Conservation (phyloP, 1,140 invertebrate species). For the Bombus pyrosoma region DNA sequence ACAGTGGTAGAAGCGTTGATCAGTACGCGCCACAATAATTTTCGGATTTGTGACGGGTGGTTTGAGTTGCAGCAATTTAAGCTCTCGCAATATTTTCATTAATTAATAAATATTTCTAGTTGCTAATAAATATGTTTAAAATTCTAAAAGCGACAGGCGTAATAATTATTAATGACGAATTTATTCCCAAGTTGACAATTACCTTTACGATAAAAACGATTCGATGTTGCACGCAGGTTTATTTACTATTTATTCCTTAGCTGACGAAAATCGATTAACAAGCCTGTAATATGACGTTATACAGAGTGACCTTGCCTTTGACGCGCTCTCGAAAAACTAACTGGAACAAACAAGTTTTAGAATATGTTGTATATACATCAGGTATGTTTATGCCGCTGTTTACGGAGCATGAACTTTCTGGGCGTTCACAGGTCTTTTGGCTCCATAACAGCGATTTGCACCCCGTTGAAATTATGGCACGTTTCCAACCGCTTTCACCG, state of each 20-base stretch:
- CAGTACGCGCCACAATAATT: neutral
- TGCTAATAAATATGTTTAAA: neutral
- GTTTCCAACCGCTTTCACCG: slow-evolving; percentile 52
- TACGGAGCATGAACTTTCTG: neutral
- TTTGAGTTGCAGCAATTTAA: neutral
- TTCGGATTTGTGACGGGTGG: neutral
- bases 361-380: neutral
- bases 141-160: neutral
- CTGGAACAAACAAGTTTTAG: neutral
- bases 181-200: neutral
- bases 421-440: slow-evolving; percentile 14
- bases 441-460: slow-evolving; percentile 14
- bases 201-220: neutral
- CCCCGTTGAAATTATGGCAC: slow-evolving; percentile 55
- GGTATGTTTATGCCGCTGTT: neutral
- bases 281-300: neutral
- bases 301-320: neutral
- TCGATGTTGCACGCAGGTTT: neutral
- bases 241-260: neutral
- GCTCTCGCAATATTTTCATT: neutral
- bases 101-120: neutral
- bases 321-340: no score
- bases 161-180: neutral
- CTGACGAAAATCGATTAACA: neutral
- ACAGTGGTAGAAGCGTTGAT: neutral